Evolutionary conservation across 2,888 invertebrate species (phyloP).

Genomic region (Lymantria monacha): DNA sequence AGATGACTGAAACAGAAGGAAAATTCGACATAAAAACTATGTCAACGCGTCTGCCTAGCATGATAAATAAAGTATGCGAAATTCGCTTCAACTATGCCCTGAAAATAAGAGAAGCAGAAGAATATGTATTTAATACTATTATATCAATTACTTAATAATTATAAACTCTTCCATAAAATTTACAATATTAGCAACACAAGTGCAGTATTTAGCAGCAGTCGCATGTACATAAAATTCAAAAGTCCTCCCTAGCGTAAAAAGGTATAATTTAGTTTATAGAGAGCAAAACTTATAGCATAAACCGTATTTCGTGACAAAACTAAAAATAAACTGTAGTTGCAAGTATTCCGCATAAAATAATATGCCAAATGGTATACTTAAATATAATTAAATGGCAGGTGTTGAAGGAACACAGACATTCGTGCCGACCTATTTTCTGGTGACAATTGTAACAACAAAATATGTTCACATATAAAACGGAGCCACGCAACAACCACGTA

Average conservation of each 20-base stretch:
- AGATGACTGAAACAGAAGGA: no score
- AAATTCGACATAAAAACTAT: no score
- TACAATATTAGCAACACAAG: background rate
- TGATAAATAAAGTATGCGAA: no score
- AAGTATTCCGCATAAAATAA: slow-evolving; percentile 33
- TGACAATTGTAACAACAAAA: background rate
- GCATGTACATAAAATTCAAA: slow-evolving; percentile 6
- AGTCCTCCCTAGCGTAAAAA: slow-evolving; percentile 17
- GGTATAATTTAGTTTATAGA: slow-evolving; percentile 33
- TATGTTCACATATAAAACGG: background rate
- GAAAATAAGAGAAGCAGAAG: no score
- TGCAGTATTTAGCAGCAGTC: no score
- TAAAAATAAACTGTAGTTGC: slow-evolving; percentile 35
- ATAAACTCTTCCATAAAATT: no score
- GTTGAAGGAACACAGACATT: slow-evolving; percentile 16
- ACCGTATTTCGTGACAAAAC: slow-evolving; percentile 42
- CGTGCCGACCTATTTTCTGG: slow-evolving; percentile 4
- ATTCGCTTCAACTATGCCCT: no score
- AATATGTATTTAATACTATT: no score
- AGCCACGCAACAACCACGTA: background rate
- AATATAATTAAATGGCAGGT: slow-evolving; percentile 23
- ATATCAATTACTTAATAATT: no score
- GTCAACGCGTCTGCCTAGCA: no score
- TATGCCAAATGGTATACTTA: slow-evolving; percentile 20
- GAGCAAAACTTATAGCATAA: slow-evolving; percentile 41